Percentiles rank a stretch among this genome's conserved stretches.
These are phyloP conservation scores for Lasioglossum oenotherae DNA, from an alignment of 2,888 invertebrate species.

Conservation along the genomic window DNA sequence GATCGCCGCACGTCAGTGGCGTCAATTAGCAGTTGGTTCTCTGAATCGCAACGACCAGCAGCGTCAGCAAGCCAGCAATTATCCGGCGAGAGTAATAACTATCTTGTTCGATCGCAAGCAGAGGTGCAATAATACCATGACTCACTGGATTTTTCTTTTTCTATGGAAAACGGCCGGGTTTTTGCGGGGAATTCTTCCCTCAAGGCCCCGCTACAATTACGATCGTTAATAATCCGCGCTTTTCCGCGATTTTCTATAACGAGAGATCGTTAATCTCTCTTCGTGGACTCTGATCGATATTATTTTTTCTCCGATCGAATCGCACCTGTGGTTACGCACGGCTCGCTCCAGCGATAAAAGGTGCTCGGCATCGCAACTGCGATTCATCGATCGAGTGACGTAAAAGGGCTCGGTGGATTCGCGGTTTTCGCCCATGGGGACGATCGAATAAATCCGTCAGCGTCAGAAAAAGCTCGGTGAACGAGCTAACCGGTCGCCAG, in stretches of 20 bases:
- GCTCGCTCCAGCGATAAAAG: background rate
- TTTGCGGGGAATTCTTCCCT: conserved; percentile 17
- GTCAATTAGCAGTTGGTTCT: conserved; percentile 10
- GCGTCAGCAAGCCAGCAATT: conserved; percentile 8
- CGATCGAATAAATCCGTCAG: conserved; percentile 21
- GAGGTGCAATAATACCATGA: conserved; percentile 34
- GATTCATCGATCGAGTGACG: conserved; percentile 13
- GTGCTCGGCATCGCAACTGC: background rate
- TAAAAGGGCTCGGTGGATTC: background rate
- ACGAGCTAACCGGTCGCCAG: conserved; percentile 3
- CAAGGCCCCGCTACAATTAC: conserved; percentile 42
- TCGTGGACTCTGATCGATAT: background rate
- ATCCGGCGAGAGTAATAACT: conserved; percentile 12
- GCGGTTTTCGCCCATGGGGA: background rate
- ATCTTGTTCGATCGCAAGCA: conserved; percentile 6
- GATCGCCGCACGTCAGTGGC: no score
- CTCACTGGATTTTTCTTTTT: conserved; percentile 37
- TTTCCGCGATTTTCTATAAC: conserved; percentile 23
- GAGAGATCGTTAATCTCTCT: background rate
- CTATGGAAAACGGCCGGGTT: conserved; percentile 14
- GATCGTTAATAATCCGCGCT: conserved; percentile 43
- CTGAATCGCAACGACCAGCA: conserved; percentile 9
- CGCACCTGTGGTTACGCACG: background rate
- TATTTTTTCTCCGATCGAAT: background rate
- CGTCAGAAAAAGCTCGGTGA: conserved; percentile 26